Percentiles rank a stretch among this genome's conserved stretches.
Conservation (phyloP, 2,797 vertebrate genomes). For the Micropoecilia bifurca region DNA sequence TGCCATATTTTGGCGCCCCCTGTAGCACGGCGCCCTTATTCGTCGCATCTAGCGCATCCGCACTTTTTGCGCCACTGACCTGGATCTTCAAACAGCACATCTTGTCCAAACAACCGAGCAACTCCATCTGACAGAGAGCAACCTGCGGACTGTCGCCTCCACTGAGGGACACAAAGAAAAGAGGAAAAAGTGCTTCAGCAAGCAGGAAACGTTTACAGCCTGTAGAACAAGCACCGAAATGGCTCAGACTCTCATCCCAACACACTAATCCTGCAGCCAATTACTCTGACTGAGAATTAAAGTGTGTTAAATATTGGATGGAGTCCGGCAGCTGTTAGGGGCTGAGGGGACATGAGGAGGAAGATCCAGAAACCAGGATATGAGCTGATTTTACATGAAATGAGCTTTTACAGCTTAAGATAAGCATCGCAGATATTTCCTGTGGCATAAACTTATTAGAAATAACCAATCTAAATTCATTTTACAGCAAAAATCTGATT, state of each 20-base stretch:
- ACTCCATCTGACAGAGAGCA: background rate
- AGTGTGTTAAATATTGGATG: slow-evolving; percentile 39
- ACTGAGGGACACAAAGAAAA: background rate
- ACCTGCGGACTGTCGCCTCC: slow-evolving; percentile 2
- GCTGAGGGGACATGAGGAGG: background rate
- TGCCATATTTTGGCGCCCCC: too few species aligned
- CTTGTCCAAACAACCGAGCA: slow-evolving; percentile 20
- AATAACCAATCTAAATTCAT: background rate
- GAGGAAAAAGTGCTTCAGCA: slow-evolving; percentile 4
- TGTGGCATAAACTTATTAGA: slow-evolving; percentile 17
- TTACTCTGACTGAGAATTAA: slow-evolving; percentile 31
- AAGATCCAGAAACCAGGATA: background rate
- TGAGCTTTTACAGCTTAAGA: background rate
- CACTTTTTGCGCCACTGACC: background rate
- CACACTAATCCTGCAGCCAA: slow-evolving; percentile 44
- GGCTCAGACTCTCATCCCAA: slow-evolving; percentile 15
- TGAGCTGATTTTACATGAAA: slow-evolving; percentile 4
- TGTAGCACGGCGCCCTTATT: too few species aligned
- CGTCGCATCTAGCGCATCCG: too few species aligned
- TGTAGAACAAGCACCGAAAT: slow-evolving; percentile 22
- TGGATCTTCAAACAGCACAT: slow-evolving; percentile 15
- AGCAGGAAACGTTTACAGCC: slow-evolving; percentile 22
- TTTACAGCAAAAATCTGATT: background rate
- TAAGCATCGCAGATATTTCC: background rate
- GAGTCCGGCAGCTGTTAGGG: slow-evolving; percentile 23